A percentile compares a stretch with the other conserved stretches of the same genome.
Conservation (phyloP, 2,797 vertebrate genomes). For the Falco rusticolus region DNA sequence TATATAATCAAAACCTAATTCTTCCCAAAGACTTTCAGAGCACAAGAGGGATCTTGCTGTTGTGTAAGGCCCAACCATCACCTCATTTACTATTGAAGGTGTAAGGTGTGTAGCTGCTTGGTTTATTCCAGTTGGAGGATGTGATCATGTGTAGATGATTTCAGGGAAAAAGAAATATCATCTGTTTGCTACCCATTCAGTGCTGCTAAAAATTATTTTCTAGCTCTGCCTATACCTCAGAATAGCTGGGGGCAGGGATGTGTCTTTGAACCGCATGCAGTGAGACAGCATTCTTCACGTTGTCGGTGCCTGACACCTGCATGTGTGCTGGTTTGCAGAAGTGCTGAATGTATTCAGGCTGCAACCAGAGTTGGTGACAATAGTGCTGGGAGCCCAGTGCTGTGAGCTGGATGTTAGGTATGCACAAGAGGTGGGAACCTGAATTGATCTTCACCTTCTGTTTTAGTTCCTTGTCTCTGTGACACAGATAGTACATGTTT, state of each 20-base stretch:
- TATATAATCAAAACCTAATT: not conserved
- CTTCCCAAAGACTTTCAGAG: not conserved
- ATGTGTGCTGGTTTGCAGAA: not conserved
- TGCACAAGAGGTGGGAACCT: not conserved
- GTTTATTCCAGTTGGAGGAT: not conserved
- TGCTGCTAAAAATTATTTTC: not conserved
- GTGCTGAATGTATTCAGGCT: not conserved
- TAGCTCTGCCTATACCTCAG: not conserved
- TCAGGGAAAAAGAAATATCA: not conserved
- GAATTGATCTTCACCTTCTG: not conserved
- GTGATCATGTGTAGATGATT: not conserved
- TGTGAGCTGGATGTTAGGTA: not conserved
- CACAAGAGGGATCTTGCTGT: not conserved
- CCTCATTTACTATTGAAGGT: not conserved
- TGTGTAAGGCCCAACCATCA: not conserved
- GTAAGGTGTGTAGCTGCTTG: not conserved
- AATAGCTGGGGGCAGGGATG: not conserved
- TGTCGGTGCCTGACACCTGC: not conserved
- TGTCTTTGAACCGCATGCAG: not conserved
- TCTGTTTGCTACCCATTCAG: not conserved
- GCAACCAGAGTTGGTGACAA: too few relatives aligned
- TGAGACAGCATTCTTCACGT: not conserved
- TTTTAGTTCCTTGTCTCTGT: not conserved
- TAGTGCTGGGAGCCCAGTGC: not conserved
- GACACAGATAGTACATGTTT: not conserved